Conservation (phyloP, 2,888 invertebrate species). For the Hypolimnas misippus region DNA sequence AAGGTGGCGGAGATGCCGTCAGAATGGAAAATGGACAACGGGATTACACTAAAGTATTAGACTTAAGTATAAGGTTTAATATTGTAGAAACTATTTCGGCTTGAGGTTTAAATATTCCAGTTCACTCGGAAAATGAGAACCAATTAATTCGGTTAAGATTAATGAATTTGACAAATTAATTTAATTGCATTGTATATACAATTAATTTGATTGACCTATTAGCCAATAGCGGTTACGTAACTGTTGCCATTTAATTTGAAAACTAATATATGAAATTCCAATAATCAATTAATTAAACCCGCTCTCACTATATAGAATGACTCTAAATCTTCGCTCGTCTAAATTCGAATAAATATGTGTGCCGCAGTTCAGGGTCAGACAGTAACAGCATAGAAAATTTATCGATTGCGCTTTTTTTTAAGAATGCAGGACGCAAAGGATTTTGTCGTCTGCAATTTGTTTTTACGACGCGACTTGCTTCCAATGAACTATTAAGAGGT, state of each 20-base stretch:
- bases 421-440: constrained; percentile 32
- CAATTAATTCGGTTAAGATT: too few species aligned
- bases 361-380: constrained; percentile 65
- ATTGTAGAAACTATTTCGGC: not conserved
- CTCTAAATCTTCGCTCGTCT: constrained; percentile 44
- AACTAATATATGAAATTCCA: constrained; percentile 44
- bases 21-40: constrained; percentile 69
- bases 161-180: not conserved
- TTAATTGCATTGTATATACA: not conserved
- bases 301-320: constrained; percentile 41
- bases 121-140: not conserved
- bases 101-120: not conserved
- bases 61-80: constrained; percentile 25
- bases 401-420: constrained; percentile 34
- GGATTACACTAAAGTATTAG: constrained; percentile 52
- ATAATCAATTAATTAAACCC: constrained; percentile 56
- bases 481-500: constrained; percentile 29
- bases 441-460: constrained; percentile 40
- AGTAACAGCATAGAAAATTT: constrained; percentile 58
- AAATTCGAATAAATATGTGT: constrained; percentile 49
- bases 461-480: constrained; percentile 35
- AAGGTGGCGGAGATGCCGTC: constrained; percentile 62
- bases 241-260: constrained; percentile 25
- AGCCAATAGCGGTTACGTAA: constrained; percentile 7
- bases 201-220: not conserved